phyloP scores from a whole-genome alignment of 2,797 vertebrate genomes.

The Lagorchestes hirsutus region DNA sequence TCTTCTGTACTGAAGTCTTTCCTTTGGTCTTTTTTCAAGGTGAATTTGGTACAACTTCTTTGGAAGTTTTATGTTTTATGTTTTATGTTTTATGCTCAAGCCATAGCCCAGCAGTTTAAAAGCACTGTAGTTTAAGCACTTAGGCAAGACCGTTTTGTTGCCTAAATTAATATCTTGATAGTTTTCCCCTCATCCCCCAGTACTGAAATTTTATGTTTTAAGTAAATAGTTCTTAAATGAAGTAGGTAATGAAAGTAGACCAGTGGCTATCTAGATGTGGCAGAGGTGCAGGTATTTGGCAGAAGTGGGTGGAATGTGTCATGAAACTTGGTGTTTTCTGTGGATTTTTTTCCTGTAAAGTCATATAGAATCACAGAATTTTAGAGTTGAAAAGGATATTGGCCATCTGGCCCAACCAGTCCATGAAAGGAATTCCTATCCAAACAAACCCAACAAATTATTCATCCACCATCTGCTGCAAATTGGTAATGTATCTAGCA shows the following conservation, averaged over 20 bases:
- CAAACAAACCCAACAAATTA: background rate
- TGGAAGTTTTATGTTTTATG: too few species aligned
- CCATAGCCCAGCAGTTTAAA: too few species aligned
- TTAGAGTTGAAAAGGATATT: background rate
- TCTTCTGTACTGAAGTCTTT: too few species aligned
- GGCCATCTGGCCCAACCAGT: background rate
- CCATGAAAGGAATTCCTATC: background rate
- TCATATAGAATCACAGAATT: background rate
- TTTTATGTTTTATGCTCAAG: too few species aligned
- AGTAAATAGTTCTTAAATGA: background rate
- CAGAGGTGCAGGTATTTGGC: background rate
- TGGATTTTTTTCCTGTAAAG: background rate
- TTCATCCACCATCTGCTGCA: background rate
- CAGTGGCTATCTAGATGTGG: background rate
- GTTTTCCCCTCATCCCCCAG: background rate
- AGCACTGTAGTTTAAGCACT: too few species aligned
- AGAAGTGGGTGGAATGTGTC: background rate
- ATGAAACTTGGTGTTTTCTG: background rate
- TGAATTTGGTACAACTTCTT: too few species aligned
- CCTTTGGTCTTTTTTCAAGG: too few species aligned
- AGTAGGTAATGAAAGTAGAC: background rate
- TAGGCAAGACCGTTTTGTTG: background rate
- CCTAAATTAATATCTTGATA: background rate
- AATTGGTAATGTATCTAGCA: background rate
- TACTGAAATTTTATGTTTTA: background rate